Conservation (phyloP, 2,113 vertebrate genomes). For the Pteronura brasiliensis region DNA sequence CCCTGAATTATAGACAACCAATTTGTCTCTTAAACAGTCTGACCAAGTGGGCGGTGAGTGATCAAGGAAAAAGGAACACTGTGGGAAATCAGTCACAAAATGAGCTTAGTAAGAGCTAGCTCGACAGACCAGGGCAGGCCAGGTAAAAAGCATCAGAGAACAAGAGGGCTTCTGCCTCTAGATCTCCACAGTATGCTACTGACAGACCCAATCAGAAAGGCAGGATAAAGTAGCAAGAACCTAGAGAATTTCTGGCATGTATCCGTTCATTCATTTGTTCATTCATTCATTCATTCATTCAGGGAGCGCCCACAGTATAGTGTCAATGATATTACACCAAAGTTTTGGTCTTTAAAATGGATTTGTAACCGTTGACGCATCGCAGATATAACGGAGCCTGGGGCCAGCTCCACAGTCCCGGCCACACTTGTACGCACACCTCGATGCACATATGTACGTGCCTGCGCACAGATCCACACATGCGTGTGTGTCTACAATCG, state of each 20-base stretch:
- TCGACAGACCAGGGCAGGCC: background rate
- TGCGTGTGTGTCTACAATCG: background rate
- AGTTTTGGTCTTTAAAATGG: background rate
- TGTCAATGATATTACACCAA: background rate
- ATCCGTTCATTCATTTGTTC: background rate
- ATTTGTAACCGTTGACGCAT: background rate
- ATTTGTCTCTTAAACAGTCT: background rate
- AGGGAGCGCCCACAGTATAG: fast-evolving
- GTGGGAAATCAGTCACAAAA: background rate
- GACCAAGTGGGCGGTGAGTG: background rate
- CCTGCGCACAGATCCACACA: fast-evolving
- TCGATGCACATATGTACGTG: fast-evolving
- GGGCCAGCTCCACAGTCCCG: background rate
- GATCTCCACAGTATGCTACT: background rate
- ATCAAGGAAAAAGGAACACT: background rate
- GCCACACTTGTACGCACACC: background rate
- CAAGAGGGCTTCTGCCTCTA: background rate
- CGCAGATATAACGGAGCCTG: background rate
- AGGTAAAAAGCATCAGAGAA: background rate
- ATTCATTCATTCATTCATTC: background rate
- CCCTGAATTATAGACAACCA: background rate
- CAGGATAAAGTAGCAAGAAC: background rate
- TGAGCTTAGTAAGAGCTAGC: background rate
- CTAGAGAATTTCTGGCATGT: background rate
- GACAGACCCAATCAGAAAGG: background rate